Evolutionary conservation across 2,888 invertebrate genomes (phyloP), one percentile per base, ranked within the genome.

Genomic region (Drosophila rellima): DNA sequence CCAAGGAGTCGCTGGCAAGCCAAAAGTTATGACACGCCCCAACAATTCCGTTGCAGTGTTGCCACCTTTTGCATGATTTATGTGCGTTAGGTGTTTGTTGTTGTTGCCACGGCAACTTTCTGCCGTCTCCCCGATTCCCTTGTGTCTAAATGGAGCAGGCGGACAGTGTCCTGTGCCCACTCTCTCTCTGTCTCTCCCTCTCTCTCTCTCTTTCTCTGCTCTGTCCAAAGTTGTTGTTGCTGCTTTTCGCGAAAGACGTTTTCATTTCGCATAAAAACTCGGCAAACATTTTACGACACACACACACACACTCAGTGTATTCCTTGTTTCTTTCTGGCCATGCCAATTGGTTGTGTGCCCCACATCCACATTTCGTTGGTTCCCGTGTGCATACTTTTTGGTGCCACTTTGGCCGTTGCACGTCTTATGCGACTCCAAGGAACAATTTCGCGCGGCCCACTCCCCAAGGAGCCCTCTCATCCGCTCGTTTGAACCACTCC

Each of bases 361-460:
- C 13, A 23, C 56, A 31, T 40, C 13, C 15, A 35, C 54, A 29
- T 57, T 70, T 83, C 79, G 81, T 80, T 82, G 84, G 72, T 80
- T 87, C 83, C 83, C 87, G 70, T 75, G 83, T 84, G 83, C 85
- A 83, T 83, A 83, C 87, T 83, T 83, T 83, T 84, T 89, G 87
- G 79, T 74, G 71, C 67, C 74, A 70, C 76, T 78, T 91, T 80
- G 65, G 91, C 89, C 91, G 90, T 90, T 90, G 91, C 90, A 86
- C 88, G 90, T 89, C 90, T 92, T 92, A 92, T 91, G 92, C 90
- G 90, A 92, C 92, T 91, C 92, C 77, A 84, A 92, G 92, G 92
- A 91, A 91, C 92, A 92, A 92, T 92, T 92, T 90, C 88, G 89
- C 89, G 76, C 80, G 65, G 83, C 90, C 56, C 61, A 57, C 65